phyloP scores from a whole-genome alignment of 2,888 invertebrate species.

The Hirtodrosophila trivittata region DNA sequence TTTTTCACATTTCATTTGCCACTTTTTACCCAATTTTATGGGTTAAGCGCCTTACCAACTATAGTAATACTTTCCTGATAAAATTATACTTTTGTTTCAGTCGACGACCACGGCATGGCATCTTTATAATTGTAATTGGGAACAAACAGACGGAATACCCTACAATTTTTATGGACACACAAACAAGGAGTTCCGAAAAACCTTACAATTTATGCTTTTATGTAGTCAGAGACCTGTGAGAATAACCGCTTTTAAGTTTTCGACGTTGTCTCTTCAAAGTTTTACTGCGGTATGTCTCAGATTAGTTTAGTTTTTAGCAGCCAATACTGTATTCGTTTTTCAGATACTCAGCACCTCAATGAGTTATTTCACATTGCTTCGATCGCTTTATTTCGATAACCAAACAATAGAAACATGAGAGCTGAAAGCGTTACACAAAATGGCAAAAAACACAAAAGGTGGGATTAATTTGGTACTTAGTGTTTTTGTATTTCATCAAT shows the following conservation, averaged over 20 bases:
- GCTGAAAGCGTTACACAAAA: too few species aligned
- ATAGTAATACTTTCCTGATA: too few species aligned
- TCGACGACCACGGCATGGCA: conserved; percentile 75
- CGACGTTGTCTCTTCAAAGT: conserved; percentile 81
- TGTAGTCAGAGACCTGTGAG: conserved; percentile 81
- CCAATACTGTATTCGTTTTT: neutral
- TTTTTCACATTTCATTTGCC: too few species aligned
- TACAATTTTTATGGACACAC: conserved; percentile 44
- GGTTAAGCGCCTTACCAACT: too few species aligned
- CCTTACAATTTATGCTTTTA: conserved; percentile 78
- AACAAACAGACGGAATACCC: conserved; percentile 38
- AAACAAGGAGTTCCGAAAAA: conserved; percentile 66
- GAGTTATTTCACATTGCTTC: conserved; percentile 83
- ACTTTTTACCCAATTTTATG: too few species aligned
- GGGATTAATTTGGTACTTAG: too few species aligned
- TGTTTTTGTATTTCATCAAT: too few species aligned
- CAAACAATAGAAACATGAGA: too few species aligned
- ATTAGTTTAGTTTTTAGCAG: neutral
- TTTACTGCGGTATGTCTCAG: conserved; percentile 75
- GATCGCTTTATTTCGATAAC: conserved; percentile 75
- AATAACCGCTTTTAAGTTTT: conserved; percentile 83
- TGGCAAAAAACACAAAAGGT: too few species aligned
- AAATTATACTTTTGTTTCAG: conserved; percentile 39
- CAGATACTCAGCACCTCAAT: conserved; percentile 83
- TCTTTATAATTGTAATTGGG: conserved; percentile 81